Base-by-base conservation (phyloP, 2,113 vertebrate genomes). In the Crotalus helleri region DNA sequence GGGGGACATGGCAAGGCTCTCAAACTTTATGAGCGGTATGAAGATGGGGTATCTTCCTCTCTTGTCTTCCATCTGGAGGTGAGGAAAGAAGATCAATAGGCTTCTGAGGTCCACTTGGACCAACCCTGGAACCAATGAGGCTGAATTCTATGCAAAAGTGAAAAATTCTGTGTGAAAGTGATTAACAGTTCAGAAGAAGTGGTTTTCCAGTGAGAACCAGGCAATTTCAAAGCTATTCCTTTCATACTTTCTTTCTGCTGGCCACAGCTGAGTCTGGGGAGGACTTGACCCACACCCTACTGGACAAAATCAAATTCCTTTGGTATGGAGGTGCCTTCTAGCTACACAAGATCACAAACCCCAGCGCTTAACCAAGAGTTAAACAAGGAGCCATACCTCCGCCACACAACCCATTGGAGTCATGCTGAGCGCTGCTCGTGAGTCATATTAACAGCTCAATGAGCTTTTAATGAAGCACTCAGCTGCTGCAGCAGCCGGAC, bases 361-460 rank as follows among this genome's bases (percentile, higher is more conserved):
- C 92, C 92, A 88, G 96, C 92, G 91, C 96, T 97, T 96, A 95
- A 85, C 93, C 7, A 49, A 85, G 94, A 94, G 94, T 94, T 69
- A 93, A 95, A 94, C 94, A 95, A 85, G 95, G 95, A 96, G 93
- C 92, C 91, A 87, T 93, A 3, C 17, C 64, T 29, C 3, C 88
- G 24, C 92, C 46, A 88, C 91, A 93, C 94, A 95, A 96, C 96
- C 94, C 93, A 93, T 10, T 94, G 33, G 92, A 91, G 93, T 94
- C 90, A 33, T 94, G 96, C 93, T 94, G 94, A 96, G 94, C 93
- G 92, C 95, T 96, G 96, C 96, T 97, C 96, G 95, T 97, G 97
- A 97, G 96, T 96, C 96, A 94, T 96, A 97, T 97, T 97, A 97
- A 97, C 96, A 97, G 96, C 95, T 97, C 97, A 97, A 97, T 94